Percentiles rank a stretch among this genome's conserved stretches.
phyloP scores from a whole-genome alignment of 2,797 vertebrate genomes.

The Darevskia mixta region DNA sequence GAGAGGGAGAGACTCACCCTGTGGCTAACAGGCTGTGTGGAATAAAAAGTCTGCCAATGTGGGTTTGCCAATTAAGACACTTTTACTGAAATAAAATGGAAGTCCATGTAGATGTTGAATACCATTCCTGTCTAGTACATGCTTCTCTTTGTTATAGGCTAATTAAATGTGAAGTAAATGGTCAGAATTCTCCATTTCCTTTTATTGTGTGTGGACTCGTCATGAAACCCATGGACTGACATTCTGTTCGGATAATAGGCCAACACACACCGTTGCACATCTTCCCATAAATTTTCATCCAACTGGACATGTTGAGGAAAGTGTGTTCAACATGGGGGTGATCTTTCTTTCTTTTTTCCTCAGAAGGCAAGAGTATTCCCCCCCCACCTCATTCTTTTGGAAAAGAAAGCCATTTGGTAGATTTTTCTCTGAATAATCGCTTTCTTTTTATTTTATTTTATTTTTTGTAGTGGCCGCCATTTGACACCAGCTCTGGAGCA shows the following conservation, averaged over 20 bases:
- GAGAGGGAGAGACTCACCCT: background rate
- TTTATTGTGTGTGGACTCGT: background rate
- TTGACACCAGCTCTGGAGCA: background rate
- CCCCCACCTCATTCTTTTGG: too few species aligned
- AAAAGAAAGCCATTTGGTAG: background rate
- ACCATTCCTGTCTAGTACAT: background rate
- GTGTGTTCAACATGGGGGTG: background rate
- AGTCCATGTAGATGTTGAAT: background rate
- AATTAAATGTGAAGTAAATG: slow-evolving; percentile 4
- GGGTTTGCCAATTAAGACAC: slow-evolving; percentile 21
- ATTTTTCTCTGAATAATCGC: background rate
- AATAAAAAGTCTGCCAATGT: slow-evolving; percentile 15
- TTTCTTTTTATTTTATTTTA: background rate
- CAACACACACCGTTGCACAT: background rate
- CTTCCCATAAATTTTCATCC: background rate
- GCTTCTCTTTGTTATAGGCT: background rate
- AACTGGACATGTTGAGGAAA: background rate
- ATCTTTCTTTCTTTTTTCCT: background rate
- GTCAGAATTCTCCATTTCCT: background rate
- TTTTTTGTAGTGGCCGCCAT: background rate
- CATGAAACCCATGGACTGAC: background rate
- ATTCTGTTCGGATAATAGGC: too few species aligned
- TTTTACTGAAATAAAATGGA: background rate
- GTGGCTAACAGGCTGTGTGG: background rate
- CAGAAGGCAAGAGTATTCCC: background rate